Evolutionary conservation across 2,888 invertebrate species (phyloP), one percentile per base, ranked within the genome.

Genomic region (Belgica antarctica): DNA sequence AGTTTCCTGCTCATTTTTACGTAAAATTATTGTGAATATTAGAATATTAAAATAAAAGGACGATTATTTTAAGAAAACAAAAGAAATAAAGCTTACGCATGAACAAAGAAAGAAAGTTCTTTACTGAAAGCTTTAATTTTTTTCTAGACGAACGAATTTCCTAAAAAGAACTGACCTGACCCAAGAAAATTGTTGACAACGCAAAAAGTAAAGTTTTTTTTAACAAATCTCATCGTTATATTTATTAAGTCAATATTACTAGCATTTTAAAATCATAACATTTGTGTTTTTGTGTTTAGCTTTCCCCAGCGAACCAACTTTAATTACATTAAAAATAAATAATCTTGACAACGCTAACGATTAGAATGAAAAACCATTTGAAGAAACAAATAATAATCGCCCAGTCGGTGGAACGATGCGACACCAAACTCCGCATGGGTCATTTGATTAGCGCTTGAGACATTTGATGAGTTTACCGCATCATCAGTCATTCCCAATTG

Each of bases 401-500:
- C 10, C 15, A 52, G 22, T 22, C 2, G 4, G 8, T 59, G 3
- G 27, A 22, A 52, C 19, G 17, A 22, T 52, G 59, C 25, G 25
- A n/a, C 1, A 4, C 27, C 19, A 46, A 19, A 8, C 8, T 10
- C 12, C 5, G 17, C 8, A 8, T 7, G 46, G 17, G 15, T 46
- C 12, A n/a, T n/a, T n/a, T n/a, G n/a, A n/a, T n/a, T n/a, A n/a
- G n/a, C n/a, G n/a, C n/a, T n/a, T n/a, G n/a, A n/a, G n/a, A n/a
- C n/a, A n/a, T n/a, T n/a, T n/a, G n/a, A n/a, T 46, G 7, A 7
- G 5, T 46, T 12, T 12, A 15, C 12, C 7, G 8, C 5, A 17
- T 69, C 61, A 61, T 70, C 70, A 70, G 19, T 70, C 70, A 22
- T 70, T 70, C 27, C 70, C 70, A 3, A 70, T 59, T n/a, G 61